phyloP scores from a whole-genome alignment of 2,113 vertebrate species.

The Centropus bengalensis region DNA sequence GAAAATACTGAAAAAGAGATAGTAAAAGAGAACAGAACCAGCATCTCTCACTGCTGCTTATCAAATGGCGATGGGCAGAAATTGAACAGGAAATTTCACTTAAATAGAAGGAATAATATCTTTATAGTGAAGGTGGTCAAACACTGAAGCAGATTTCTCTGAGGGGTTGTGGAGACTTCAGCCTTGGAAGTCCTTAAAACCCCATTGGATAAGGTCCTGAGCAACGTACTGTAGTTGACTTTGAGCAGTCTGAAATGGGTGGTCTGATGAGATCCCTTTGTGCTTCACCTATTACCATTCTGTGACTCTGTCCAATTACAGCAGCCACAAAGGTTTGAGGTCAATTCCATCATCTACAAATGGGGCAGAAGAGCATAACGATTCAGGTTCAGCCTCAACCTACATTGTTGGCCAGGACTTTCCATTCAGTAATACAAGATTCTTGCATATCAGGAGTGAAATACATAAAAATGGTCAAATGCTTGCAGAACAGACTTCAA shows the following conservation, averaged over 20 bases:
- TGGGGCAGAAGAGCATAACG: background rate
- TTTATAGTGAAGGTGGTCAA: background rate
- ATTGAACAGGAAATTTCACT: background rate
- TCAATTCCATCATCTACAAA: background rate
- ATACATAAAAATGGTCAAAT: background rate
- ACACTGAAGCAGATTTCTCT: background rate
- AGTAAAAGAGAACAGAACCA: background rate
- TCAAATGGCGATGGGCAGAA: background rate
- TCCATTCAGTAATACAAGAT: background rate
- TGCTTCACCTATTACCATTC: background rate
- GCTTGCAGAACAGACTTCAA: background rate
- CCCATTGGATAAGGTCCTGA: background rate
- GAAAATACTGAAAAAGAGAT: background rate
- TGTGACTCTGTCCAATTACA: background rate
- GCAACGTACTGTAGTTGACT: background rate
- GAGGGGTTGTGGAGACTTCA: background rate
- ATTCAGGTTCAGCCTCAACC: background rate
- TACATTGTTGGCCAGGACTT: background rate
- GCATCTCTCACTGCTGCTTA: background rate
- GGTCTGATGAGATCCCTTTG: background rate
- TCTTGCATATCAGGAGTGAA: background rate
- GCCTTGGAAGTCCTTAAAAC: background rate
- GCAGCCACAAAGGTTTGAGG: background rate
- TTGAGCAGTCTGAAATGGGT: background rate
- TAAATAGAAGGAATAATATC: background rate